Percentiles rank a stretch among this genome's conserved stretches.
Conservation (phyloP, 2,113 vertebrate genomes). For the Collichthys lucidus region DNA sequence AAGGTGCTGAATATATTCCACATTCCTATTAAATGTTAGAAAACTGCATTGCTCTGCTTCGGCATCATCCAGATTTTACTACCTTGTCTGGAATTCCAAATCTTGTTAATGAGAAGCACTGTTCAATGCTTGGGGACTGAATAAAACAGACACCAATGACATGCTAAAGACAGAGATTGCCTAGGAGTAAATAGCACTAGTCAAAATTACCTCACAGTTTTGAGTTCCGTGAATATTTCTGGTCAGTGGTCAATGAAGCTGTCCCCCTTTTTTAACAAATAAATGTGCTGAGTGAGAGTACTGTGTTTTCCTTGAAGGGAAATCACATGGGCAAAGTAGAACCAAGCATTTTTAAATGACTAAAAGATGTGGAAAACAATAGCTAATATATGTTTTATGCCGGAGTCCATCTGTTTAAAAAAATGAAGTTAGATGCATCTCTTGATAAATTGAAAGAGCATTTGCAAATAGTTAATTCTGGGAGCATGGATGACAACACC, state of each 20-base stretch:
- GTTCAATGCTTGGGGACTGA: not conserved
- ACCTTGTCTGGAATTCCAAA: not conserved
- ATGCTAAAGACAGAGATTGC: not conserved
- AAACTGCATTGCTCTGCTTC: too few relatives aligned
- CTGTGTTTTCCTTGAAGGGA: not conserved
- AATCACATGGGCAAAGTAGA: slow-evolving; percentile 18
- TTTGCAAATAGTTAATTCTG: slow-evolving; percentile 63
- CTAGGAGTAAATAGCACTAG: slow-evolving; percentile 19
- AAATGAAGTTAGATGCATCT: slow-evolving; percentile 46
- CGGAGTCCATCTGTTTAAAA: slow-evolving; percentile 36
- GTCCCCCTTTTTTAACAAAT: slow-evolving; percentile 16
- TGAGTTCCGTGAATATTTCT: slow-evolving; percentile 28
- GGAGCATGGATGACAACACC: slow-evolving; percentile 48
- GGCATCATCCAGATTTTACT: too few relatives aligned
- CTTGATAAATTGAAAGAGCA: slow-evolving; percentile 40
- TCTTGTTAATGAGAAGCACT: not conserved
- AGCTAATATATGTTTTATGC: slow-evolving; percentile 38
- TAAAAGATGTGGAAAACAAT: slow-evolving; percentile 30
- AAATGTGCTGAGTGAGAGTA: slow-evolving; percentile 26
- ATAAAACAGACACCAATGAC: not conserved
- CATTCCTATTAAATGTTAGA: too few relatives aligned
- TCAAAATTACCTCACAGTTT: slow-evolving; percentile 22
- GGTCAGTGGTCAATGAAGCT: slow-evolving; percentile 35
- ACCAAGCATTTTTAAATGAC: slow-evolving; percentile 24
- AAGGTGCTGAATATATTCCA: too few relatives aligned